Evolutionary conservation across 2,888 invertebrate genomes (phyloP).

Genomic region (Hypercompe scribonia): DNA sequence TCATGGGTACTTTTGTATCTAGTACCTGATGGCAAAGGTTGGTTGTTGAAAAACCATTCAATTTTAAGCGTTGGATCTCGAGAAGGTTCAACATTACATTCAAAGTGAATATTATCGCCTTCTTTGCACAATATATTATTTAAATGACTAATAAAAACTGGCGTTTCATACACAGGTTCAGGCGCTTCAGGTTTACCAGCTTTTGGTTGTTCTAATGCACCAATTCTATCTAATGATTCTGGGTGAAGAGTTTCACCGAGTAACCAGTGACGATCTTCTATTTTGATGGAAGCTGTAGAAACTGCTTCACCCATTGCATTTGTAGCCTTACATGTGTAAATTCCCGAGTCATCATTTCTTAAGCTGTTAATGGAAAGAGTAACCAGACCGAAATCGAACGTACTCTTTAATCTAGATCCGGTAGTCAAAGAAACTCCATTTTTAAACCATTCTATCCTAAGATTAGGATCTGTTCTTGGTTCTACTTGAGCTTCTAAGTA

Average conservation of each 20-base stretch:
- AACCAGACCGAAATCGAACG: constrained; percentile 98
- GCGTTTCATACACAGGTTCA: constrained; percentile 93
- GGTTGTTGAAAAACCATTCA: constrained; percentile 98
- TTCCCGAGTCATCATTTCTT: constrained; percentile 96
- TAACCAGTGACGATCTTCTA: constrained; percentile 95
- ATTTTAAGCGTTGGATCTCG: constrained; percentile 96
- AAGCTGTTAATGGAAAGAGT: constrained; percentile 95
- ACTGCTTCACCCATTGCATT: constrained; percentile 98
- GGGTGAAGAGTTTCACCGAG: constrained; percentile 95
- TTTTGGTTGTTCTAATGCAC: constrained; percentile 93
- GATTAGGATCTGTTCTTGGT: constrained; percentile 95
- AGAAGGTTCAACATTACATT: constrained; percentile 96
- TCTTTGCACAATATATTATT: constrained; percentile 96
- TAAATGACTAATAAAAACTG: constrained; percentile 95
- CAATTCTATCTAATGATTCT: constrained; percentile 94
- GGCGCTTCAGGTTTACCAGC: constrained; percentile 89
- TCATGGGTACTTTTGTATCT: constrained; percentile 97
- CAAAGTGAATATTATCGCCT: constrained; percentile 95
- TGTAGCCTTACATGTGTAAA: constrained; percentile 97
- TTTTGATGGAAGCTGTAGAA: constrained; percentile 95
- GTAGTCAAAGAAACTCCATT: constrained; percentile 95
- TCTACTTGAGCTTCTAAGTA: constrained; percentile 96
- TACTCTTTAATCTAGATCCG: constrained; percentile 95
- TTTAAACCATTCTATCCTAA: constrained; percentile 96
- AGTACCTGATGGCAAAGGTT: constrained; percentile 94